Evolutionary conservation across 2,797 vertebrate genomes (phyloP).

Genomic region (Chelonia mydas): DNA sequence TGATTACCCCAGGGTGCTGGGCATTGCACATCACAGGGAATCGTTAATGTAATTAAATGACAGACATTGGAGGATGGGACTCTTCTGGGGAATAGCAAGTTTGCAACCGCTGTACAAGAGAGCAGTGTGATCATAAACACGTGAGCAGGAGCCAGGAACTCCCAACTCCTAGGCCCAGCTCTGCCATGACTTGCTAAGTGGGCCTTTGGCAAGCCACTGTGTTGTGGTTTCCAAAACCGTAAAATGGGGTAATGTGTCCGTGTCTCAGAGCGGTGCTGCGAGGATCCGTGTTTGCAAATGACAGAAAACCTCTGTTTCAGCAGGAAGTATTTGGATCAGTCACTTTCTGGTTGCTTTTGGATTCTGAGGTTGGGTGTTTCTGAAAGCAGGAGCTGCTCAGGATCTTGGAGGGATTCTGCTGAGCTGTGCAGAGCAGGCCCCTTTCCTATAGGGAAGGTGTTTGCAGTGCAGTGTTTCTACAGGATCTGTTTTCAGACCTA

Average conservation of each 20-base stretch:
- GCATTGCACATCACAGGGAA: background rate
- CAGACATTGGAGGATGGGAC: fast-evolving
- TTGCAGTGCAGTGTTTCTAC: background rate
- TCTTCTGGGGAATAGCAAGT: background rate
- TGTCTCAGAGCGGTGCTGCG: background rate
- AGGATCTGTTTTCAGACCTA: background rate
- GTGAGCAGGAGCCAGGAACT: background rate
- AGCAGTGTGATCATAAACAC: fast-evolving
- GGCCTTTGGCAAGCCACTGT: background rate
- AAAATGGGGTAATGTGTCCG: background rate
- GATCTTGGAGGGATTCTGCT: background rate
- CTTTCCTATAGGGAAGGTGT: background rate
- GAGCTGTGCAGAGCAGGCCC: background rate
- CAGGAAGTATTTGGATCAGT: background rate
- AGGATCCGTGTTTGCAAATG: background rate
- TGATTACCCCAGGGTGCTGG: background rate
- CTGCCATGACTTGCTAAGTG: background rate
- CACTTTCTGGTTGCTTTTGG: background rate
- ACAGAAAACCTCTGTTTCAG: background rate
- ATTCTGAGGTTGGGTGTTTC: background rate
- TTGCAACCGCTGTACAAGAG: background rate
- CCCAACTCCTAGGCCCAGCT: background rate
- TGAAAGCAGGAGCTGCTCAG: background rate
- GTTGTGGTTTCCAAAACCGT: background rate
- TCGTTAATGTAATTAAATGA: background rate